phyloP scores from a whole-genome alignment of 2,797 vertebrate species.

The Phaenicophaeus curvirostris region DNA sequence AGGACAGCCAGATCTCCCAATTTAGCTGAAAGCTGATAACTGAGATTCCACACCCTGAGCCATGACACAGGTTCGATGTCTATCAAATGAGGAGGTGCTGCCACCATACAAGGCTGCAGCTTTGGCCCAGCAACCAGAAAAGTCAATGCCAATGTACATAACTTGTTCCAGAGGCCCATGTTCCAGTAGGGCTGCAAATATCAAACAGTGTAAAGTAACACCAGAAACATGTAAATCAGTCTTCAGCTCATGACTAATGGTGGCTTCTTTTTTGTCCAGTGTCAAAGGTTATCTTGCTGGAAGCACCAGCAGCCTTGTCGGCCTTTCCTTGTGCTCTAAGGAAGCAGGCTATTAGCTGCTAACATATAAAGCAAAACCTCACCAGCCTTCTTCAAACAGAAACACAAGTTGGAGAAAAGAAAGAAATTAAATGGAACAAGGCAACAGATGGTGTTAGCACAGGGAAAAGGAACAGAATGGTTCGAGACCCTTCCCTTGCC shows the following conservation, averaged over 20 bases:
- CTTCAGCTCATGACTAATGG: background rate
- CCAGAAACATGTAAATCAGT: background rate
- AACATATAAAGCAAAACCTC: background rate
- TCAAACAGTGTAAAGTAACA: background rate
- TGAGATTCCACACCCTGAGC: background rate
- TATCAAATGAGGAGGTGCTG: background rate
- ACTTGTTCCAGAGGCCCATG: background rate
- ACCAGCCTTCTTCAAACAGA: background rate
- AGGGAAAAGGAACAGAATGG: background rate
- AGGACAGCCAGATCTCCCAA: background rate
- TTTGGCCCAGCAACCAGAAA: background rate
- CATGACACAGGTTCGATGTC: background rate
- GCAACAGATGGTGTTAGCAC: background rate
- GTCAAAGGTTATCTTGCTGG: background rate
- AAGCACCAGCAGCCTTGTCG: background rate
- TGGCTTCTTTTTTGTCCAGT: background rate
- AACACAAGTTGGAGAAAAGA: constrained; percentile 24
- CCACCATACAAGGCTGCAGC: background rate
- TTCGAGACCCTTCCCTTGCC: background rate
- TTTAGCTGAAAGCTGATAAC: background rate
- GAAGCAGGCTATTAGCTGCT: background rate
- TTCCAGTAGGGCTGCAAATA: background rate
- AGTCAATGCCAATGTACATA: background rate
- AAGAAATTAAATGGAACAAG: background rate
- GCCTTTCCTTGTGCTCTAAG: background rate